Evolutionary conservation across 2,113 vertebrate genomes (phyloP), one percentile per base, ranked within the genome.

Genomic region (Chaetodon auriga): DNA sequence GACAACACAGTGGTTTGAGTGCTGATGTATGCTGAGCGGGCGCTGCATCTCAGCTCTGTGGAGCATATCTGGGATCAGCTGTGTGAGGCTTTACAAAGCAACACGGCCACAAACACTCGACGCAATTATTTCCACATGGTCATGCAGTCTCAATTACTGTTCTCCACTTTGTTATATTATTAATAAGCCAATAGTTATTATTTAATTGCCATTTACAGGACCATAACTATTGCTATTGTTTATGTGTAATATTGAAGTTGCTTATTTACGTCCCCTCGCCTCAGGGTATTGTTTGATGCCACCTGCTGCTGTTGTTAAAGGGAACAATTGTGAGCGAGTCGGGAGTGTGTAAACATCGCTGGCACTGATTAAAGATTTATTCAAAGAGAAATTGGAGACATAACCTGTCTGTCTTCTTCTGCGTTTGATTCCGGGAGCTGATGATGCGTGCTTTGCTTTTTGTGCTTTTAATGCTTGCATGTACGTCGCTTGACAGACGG

Each of bases 251-350:
- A 36, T 68, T 51, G 21, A 51, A 51, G 46, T 68, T 66, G 65
- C 45, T 35, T 35, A 49, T 68, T 49, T 14, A 35, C 36, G 9
- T 16, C 53, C 23, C 18, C 7, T 35, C 18, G 41, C 63, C 75
- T 13, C 3, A 23, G 63, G 63, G 41, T 11, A 36, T 1, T 48
- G 19, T 35, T 46, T 36, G 63, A 48, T 36, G 63, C 63, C 48
- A 48, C 63, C 63, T 77, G 41, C 75, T 18, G 63, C 48, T 51
- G 48, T 19, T 51, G 45, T 51, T 58, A 68, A 68, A 48, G 63
- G 25, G 25, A 48, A 35, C 9, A n/a, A 36, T 30, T 30, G 36
- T 7, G 25, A 16, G 45, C 25, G 30, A 41, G 25, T 21, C 13
- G 5, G 35, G 14, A 13, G 46, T n/a, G 21, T 60, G 58, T 46